These are phyloP conservation scores for Coracias cyanogaster DNA, from an alignment of 2,797 vertebrate genomes.

Conservation along the genomic window DNA sequence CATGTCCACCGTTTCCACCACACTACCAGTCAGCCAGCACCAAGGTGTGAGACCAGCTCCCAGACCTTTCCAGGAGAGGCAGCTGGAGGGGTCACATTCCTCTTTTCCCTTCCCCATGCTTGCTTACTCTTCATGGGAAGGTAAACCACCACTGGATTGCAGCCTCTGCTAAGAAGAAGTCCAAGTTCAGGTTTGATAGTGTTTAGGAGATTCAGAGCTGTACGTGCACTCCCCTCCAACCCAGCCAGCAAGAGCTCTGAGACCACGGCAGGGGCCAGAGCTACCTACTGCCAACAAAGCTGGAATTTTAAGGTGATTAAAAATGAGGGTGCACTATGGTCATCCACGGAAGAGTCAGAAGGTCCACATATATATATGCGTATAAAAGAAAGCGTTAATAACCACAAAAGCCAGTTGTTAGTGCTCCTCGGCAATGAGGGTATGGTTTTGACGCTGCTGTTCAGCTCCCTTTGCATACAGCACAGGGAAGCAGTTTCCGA, in stretches of 20 bases:
- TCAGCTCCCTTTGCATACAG: background rate
- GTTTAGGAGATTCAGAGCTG: background rate
- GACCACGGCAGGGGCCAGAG: background rate
- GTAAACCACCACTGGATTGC: background rate
- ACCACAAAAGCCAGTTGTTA: background rate
- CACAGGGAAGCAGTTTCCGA: background rate
- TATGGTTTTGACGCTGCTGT: background rate
- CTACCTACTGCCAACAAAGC: background rate
- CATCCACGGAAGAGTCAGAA: background rate
- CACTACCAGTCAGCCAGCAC: background rate
- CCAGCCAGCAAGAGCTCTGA: background rate
- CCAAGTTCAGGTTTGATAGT: background rate
- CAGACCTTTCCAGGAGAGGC: background rate
- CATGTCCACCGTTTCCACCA: background rate
- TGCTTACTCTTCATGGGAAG: background rate
- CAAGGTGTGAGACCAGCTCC: background rate
- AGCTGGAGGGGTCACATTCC: background rate
- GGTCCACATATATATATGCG: background rate
- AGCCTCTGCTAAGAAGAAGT: background rate
- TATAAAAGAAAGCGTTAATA: background rate
- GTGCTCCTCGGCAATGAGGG: background rate
- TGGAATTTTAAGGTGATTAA: background rate
- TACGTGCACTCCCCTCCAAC: rapidly evolving
- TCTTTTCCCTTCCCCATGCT: background rate
- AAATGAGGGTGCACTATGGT: background rate